Evolutionary conservation across 2,113 vertebrate genomes (phyloP).

Genomic region (Empidonax alnorum): DNA sequence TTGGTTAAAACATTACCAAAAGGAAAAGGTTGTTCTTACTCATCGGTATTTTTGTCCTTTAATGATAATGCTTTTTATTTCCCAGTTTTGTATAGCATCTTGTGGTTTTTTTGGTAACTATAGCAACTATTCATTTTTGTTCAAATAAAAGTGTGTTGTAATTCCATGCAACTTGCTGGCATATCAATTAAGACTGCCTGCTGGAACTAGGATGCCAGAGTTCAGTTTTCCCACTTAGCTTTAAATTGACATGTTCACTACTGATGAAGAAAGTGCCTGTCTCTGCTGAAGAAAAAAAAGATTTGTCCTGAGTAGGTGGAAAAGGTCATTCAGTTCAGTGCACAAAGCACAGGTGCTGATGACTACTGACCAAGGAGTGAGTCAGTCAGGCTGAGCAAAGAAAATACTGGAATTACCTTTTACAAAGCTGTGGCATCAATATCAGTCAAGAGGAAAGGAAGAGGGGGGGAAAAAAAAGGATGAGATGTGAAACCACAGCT

Average conservation of each 20-base stretch:
- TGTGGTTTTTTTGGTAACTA: conserved; percentile 33
- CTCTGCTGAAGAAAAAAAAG: background rate
- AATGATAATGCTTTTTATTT: conserved; percentile 19
- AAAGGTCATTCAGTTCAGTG: conserved; percentile 35
- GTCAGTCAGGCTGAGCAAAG: conserved; percentile 1
- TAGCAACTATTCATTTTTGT: conserved; percentile 37
- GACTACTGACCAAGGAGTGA: background rate
- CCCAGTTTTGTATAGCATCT: background rate
- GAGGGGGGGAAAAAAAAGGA: background rate
- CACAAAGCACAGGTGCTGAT: conserved; percentile 4
- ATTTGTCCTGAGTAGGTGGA: conserved; percentile 3
- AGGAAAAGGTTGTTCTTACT: background rate
- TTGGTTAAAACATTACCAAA: background rate
- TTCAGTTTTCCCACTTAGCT: conserved; percentile 6
- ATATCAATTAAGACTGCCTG: conserved; percentile 34
- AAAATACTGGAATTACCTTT: conserved; percentile 29
- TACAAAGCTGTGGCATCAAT: background rate
- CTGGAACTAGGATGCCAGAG: background rate
- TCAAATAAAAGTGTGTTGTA: background rate
- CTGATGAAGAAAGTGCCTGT: background rate
- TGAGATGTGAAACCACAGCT: background rate
- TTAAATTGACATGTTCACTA: conserved; percentile 23
- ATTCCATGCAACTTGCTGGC: background rate
- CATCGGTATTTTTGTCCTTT: background rate
- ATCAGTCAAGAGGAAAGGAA: background rate